Conservation (phyloP, 2,888 invertebrate species). For the Drosophila paranaensis region DNA sequence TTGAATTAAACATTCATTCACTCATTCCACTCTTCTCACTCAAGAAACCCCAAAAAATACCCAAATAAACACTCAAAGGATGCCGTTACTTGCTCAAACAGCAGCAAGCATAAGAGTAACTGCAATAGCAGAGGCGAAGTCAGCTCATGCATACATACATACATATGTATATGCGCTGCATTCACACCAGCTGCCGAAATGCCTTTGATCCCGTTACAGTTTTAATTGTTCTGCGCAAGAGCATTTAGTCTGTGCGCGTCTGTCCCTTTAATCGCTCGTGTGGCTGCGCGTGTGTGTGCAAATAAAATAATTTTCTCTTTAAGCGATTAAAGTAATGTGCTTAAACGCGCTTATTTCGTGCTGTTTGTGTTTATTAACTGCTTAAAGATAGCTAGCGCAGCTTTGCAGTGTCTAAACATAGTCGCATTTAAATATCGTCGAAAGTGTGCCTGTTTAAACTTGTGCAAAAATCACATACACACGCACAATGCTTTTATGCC, state of each 20-base stretch:
- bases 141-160: background rate
- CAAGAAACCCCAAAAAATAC: background rate
- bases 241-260: conserved; percentile 9
- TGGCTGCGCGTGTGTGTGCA: conserved; percentile 1
- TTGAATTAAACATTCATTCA: background rate
- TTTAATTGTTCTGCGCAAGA: conserved; percentile 6
- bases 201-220: conserved; percentile 6
- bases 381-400: background rate
- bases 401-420: no score
- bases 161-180: no score
- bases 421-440: background rate
- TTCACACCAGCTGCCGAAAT: background rate
- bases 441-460: background rate
- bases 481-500: background rate
- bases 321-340: background rate
- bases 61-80: conserved; percentile 1
- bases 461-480: conserved; percentile 1
- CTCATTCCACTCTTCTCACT: background rate
- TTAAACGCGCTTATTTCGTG: conserved; percentile 3
- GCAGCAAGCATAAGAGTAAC: background rate
- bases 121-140: background rate
- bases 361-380: background rate
- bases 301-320: background rate
- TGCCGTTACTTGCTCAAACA: background rate
- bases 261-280: conserved; percentile 1